phyloP scores from a whole-genome alignment of 2,113 vertebrate species.

The Willisornis vidua region DNA sequence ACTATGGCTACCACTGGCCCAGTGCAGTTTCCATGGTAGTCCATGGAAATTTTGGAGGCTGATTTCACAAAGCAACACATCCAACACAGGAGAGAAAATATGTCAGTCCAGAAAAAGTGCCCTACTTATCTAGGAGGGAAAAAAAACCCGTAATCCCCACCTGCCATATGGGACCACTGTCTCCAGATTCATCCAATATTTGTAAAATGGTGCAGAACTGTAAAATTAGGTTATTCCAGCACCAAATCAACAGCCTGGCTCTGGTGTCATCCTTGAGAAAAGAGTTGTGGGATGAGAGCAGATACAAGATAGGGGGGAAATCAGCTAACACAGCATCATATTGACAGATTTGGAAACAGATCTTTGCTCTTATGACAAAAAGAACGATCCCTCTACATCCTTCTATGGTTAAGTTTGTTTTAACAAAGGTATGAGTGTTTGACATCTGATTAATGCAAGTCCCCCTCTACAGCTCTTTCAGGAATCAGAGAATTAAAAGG shows the following conservation, averaged over 20 bases:
- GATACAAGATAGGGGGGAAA: not conserved
- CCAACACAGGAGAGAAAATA: not conserved
- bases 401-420: not conserved
- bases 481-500: not conserved
- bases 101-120: not conserved
- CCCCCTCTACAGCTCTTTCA: not conserved
- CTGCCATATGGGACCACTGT: not conserved
- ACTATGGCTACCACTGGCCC: slow-evolving; percentile 12
- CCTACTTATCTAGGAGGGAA: not conserved
- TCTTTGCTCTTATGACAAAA: not conserved
- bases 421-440: not conserved
- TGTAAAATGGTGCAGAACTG: not conserved
- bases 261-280: not conserved
- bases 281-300: not conserved
- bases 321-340: not conserved
- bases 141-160: not conserved
- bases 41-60: not conserved
- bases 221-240: not conserved
- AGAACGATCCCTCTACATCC: not conserved
- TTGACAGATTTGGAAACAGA: not conserved
- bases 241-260: not conserved
- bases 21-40: slow-evolving; percentile 37
- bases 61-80: not conserved
- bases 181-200: not conserved
- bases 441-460: not conserved